Conservation (phyloP, 1,140 invertebrate species). For the Heliconius melpomene region DNA sequence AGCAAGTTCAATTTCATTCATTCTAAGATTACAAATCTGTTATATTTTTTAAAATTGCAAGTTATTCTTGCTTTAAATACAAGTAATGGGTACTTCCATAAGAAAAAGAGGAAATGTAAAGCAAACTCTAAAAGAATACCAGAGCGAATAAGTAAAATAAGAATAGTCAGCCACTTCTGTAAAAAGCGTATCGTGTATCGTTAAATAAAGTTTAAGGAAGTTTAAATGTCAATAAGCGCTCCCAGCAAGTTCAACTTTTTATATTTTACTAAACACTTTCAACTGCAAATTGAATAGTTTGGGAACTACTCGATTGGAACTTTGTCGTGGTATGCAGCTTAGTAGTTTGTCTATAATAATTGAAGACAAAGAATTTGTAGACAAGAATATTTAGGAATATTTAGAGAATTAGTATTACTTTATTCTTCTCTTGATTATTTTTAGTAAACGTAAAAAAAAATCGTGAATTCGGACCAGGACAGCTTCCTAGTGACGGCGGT, state of each 20-base stretch:
- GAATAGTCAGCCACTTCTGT: background rate
- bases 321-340: background rate
- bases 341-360: background rate
- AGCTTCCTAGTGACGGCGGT: too few species aligned
- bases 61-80: too few species aligned
- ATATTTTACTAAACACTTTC: slow-evolving; percentile 9
- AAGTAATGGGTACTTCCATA: too few species aligned
- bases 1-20: background rate
- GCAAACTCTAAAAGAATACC: background rate
- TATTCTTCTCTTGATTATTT: too few species aligned
- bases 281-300: slow-evolving; percentile 21
- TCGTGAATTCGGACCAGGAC: too few species aligned
- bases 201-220: slow-evolving; percentile 13
- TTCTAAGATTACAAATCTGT: too few species aligned
- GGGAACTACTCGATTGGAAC: slow-evolving; percentile 1
- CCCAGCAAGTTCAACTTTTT: background rate
- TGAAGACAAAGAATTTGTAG: background rate
- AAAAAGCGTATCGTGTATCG: background rate
- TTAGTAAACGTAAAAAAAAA: too few species aligned
- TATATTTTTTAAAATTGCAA: too few species aligned
- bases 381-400: background rate
- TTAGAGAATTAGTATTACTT: background rate
- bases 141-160: background rate
- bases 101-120: background rate
- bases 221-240: slow-evolving; percentile 10